Conservation (phyloP, 1,140 invertebrate genomes). For the Drosophila tristis region DNA sequence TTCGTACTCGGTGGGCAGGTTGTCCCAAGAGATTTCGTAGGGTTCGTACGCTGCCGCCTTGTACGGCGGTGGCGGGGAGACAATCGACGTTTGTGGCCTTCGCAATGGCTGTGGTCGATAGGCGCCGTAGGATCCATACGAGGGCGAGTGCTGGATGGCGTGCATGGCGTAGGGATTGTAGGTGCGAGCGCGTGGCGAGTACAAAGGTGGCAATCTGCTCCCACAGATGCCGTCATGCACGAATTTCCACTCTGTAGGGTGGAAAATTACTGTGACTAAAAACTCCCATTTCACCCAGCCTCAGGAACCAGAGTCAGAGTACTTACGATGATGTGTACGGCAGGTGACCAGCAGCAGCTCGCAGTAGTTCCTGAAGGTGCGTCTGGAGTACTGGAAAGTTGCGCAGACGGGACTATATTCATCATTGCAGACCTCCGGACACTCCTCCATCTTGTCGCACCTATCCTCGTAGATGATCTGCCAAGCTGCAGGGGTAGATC, state of each 20-base stretch:
- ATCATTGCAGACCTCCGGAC: conserved; percentile 25
- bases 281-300: neutral
- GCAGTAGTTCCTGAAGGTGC: conserved; percentile 29
- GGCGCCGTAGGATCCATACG: neutral
- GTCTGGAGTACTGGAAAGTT: conserved; percentile 10
- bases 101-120: conserved; percentile 15
- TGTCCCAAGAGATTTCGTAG: conserved; percentile 34
- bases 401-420: conserved; percentile 22
- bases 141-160: neutral
- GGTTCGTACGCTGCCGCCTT: conserved; percentile 26
- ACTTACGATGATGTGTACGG: conserved; percentile 36
- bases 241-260: conserved; percentile 23
- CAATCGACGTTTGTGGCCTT: neutral
- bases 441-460: conserved; percentile 37
- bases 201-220: conserved; percentile 22
- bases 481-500: conserved; percentile 25
- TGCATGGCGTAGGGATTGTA: conserved; percentile 33
- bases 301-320: neutral
- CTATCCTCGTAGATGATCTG: conserved; percentile 46
- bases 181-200: conserved; percentile 12
- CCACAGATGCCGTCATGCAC: conserved; percentile 30
- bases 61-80: conserved; percentile 21
- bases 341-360: conserved; percentile 46
- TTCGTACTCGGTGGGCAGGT: conserved; percentile 25
- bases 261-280: neutral